Percentiles rank a stretch among this genome's conserved stretches.
Evolutionary conservation across 2,797 vertebrate species (phyloP).

Genomic region (Oryzias sinensis): DNA sequence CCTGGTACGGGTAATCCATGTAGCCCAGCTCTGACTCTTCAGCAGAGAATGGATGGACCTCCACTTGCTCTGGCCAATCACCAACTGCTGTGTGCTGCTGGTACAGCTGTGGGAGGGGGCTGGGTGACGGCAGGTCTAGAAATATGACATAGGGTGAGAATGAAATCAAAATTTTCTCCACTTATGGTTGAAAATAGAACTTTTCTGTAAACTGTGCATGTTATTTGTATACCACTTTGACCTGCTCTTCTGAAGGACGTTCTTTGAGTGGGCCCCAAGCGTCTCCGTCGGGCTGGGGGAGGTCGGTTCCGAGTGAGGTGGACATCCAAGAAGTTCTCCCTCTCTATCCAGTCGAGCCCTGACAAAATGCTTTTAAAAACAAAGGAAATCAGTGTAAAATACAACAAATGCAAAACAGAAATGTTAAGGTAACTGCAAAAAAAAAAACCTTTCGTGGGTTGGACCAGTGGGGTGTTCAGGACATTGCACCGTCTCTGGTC

Average conservation of each 20-base stretch:
- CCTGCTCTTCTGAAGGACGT: slow-evolving; percentile 79
- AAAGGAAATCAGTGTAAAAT: neutral
- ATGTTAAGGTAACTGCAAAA: neutral
- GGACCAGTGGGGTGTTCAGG: slow-evolving; percentile 75
- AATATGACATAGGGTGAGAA: slow-evolving; percentile 13
- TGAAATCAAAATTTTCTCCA: slow-evolving; percentile 8
- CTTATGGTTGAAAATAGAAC: no score
- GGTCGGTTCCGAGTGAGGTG: slow-evolving; percentile 83
- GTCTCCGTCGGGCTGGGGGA: slow-evolving; percentile 78
- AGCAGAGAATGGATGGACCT: slow-evolving; percentile 78
- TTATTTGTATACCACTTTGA: slow-evolving; percentile 34
- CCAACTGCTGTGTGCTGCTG: slow-evolving; percentile 66
- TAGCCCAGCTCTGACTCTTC: slow-evolving; percentile 82
- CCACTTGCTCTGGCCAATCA: slow-evolving; percentile 80
- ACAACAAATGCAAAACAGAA: neutral
- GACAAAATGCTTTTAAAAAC: slow-evolving; percentile 71
- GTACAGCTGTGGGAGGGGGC: slow-evolving; percentile 73
- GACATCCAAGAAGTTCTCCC: slow-evolving; percentile 83
- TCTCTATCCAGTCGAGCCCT: slow-evolving; percentile 81
- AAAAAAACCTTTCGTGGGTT: slow-evolving; percentile 73
- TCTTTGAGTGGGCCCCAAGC: slow-evolving; percentile 76
- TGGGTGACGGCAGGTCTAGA: slow-evolving; percentile 78
- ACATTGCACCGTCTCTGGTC: slow-evolving; percentile 81
- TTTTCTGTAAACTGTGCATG: neutral
- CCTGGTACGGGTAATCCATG: slow-evolving; percentile 84